These are phyloP conservation scores for Phaonia tiefii DNA, from an alignment of 2,888 invertebrate genomes.

Conservation along the genomic window DNA sequence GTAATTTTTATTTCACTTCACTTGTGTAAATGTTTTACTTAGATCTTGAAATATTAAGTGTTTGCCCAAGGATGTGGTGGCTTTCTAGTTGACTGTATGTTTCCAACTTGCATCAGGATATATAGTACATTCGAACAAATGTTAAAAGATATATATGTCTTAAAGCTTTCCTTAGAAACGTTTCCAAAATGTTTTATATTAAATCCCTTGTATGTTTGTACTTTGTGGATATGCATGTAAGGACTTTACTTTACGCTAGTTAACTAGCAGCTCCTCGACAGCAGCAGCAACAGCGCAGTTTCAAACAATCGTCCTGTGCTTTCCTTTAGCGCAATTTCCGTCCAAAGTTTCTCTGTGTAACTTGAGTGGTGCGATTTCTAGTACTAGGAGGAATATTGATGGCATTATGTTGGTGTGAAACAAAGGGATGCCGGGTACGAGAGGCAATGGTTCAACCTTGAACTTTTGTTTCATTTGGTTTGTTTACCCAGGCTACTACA, in stretches of 20 bases:
- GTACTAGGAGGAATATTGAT: slow-evolving; percentile 13
- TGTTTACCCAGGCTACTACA: slow-evolving; percentile 29
- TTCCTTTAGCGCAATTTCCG: slow-evolving; percentile 15
- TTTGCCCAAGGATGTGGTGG: slow-evolving; percentile 53
- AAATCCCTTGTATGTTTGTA: background rate
- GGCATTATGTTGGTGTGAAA: slow-evolving; percentile 1
- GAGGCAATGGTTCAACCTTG: slow-evolving; percentile 49
- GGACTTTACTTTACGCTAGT: slow-evolving; percentile 23
- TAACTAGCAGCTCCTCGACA: too few relatives aligned
- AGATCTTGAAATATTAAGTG: slow-evolving; percentile 59
- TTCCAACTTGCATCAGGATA: background rate
- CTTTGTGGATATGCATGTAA: background rate
- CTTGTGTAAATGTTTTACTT: slow-evolving; percentile 51
- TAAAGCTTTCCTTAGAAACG: background rate
- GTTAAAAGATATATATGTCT: slow-evolving; percentile 1
- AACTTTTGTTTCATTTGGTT: slow-evolving; percentile 43
- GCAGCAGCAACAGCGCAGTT: background rate
- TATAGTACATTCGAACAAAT: background rate
- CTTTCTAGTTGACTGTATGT: slow-evolving; percentile 49
- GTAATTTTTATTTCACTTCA: slow-evolving; percentile 33
- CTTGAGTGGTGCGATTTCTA: background rate
- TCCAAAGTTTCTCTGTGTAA: background rate
- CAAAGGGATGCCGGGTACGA: slow-evolving; percentile 18
- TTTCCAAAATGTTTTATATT: slow-evolving; percentile 12
- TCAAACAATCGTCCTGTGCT: slow-evolving; percentile 12